phyloP scores from a whole-genome alignment of 1,140 invertebrate genomes.

The Eurytemora carolleeae region DNA sequence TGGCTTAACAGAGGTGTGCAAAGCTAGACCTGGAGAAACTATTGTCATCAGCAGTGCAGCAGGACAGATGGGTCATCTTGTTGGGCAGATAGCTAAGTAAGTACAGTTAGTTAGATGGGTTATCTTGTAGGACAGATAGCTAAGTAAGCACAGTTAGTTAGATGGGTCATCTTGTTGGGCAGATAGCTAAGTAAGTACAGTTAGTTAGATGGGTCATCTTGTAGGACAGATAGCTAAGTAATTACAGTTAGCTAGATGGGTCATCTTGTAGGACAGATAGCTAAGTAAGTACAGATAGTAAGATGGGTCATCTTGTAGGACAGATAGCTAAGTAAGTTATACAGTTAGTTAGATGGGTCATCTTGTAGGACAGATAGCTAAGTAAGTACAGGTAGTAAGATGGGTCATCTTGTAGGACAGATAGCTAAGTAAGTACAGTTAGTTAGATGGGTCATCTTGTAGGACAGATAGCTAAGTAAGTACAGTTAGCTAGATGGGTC shows the following conservation, averaged over 20 bases:
- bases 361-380: not conserved
- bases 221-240: not conserved
- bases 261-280: conserved; percentile 23
- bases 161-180: not conserved
- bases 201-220: conserved; percentile 21
- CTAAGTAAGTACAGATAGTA: conserved; percentile 1
- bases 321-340: not conserved
- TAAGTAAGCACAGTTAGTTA: not conserved
- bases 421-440: too few species aligned
- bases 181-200: not conserved
- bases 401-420: conserved; percentile 23
- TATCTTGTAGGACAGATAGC: not conserved
- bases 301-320: conserved; percentile 11
- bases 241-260: conserved; percentile 16
- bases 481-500: too few species aligned
- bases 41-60: conserved; percentile 36
- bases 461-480: too few species aligned
- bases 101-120: conserved; percentile 20
- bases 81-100: conserved; percentile 50
- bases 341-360: not conserved
- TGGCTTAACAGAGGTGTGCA: conserved; percentile 43
- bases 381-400: not conserved
- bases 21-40: conserved; percentile 42
- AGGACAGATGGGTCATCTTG: conserved; percentile 43
- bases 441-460: conserved; percentile 14